Evolutionary conservation across 2,797 vertebrate species (phyloP), one percentile per base, ranked within the genome.

Genomic region (Cephalopachus bancanus): DNA sequence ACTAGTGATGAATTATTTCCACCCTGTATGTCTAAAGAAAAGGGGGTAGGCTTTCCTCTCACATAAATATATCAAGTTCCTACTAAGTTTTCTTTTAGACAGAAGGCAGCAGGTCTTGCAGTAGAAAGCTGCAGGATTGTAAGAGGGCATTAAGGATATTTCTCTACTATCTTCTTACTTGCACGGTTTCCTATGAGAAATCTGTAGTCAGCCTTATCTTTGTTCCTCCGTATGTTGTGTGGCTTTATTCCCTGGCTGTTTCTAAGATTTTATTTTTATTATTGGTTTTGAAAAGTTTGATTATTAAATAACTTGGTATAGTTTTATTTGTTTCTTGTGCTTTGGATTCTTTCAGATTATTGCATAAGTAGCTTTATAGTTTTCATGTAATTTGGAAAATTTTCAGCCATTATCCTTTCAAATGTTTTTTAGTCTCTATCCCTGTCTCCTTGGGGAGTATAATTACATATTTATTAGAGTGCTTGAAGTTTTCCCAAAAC

Each of bases 261-360:
- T 44, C 44, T 44, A 44, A 44, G 44, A 44, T 44, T 44, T 44
- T 44, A 44, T 44, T 44, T 44, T 44, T 44, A 44, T 44, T 44
- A 5, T 4, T 44, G 44, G 44, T 44, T 44, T 44, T 44, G 44
- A 44, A 44, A 5, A 44, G 44, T 44, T 44, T 44, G 44, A 44
- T 44, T 44, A 44, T 44, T 44, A 44, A 44, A 44, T 44, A 44
- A 5, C 44, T 44, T 44, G 44, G 44, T 44, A 44, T 44, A 44
- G 44, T 44, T 44, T 44, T 44, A 55, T 44, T 71, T 78, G 10
- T 81, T 84, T 89, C 33, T 92, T 83, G 10, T 89, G 10, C 51
- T 86, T 96, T 76, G 57, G 17, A 69, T 79, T 83, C 59, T 88
- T 84, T 83, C 14, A 60, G n/a, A 7, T 72, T 60, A 51, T 95